A percentile compares a stretch with the other conserved stretches of the same genome.
Evolutionary conservation across 2,888 invertebrate genomes (phyloP).

Genomic region (Isotomurus palustris): DNA sequence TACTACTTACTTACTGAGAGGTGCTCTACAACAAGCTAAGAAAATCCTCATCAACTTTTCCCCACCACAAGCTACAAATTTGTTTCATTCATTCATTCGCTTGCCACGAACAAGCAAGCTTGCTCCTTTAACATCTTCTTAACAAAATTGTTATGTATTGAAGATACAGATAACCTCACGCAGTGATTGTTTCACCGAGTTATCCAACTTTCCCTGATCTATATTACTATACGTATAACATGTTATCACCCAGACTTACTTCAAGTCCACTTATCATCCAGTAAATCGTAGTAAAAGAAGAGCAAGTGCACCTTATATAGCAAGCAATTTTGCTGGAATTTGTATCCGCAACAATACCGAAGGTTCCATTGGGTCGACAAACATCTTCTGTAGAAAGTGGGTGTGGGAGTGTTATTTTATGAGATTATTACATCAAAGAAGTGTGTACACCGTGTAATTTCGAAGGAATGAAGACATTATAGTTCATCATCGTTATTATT

Average conservation of each 20-base stretch:
- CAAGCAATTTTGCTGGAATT: constrained; percentile 2
- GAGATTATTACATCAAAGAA: constrained; percentile 10
- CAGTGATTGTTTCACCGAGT: no score
- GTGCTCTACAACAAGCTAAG: no score
- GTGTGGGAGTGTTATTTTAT: constrained; percentile 10
- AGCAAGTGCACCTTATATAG: background rate
- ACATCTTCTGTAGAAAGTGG: no score
- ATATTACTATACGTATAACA: no score
- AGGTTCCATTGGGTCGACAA: no score
- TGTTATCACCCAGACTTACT: no score
- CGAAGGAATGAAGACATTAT: constrained; percentile 15
- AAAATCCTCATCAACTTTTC: constrained; percentile 29
- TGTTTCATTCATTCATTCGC: constrained; percentile 6
- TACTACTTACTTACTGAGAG: no score
- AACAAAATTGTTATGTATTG: background rate
- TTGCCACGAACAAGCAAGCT: background rate
- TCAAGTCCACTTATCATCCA: no score
- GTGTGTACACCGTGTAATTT: constrained; percentile 12
- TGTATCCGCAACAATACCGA: background rate
- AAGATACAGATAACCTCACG: no score
- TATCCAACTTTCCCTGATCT: no score
- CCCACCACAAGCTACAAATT: constrained; percentile 7
- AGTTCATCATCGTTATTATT: constrained; percentile 5
- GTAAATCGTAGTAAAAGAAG: background rate
- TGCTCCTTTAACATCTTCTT: background rate